Evolutionary conservation across 2,113 vertebrate species (phyloP).

Genomic region (Globicephala melas): DNA sequence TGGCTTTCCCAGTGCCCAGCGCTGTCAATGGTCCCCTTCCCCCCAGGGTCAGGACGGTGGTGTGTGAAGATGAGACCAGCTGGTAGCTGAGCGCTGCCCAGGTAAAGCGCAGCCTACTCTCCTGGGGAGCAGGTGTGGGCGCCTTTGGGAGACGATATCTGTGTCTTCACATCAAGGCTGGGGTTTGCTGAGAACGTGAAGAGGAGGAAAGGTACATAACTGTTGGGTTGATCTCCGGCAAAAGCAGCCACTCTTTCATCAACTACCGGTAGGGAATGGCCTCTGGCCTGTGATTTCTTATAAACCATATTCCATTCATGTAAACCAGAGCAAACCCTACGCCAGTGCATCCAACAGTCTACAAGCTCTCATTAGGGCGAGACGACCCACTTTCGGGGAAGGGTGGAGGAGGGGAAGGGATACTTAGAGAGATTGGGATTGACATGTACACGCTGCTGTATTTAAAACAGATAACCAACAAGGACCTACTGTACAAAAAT

Average conservation of each 20-base stretch:
- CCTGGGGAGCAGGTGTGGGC: conserved; percentile 80
- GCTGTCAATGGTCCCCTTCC: conserved; percentile 65
- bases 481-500: background rate
- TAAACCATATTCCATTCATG: background rate
- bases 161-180: conserved; percentile 54
- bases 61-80: conserved; percentile 82
- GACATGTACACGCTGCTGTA: background rate
- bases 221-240: background rate
- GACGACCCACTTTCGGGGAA: background rate
- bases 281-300: background rate
- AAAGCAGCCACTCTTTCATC: background rate
- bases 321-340: background rate
- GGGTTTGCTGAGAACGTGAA: background rate
- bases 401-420: background rate
- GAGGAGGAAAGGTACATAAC: background rate
- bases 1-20: conserved; percentile 63
- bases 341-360: background rate
- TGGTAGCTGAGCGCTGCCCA: conserved; percentile 70
- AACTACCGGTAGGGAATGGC: background rate
- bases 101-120: conserved; percentile 56
- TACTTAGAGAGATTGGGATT: background rate
- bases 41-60: conserved; percentile 72
- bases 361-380: background rate
- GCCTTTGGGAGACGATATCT: conserved; percentile 77
- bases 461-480: background rate